Conservation (phyloP, 2,888 invertebrate species). For the Drosophila buzzatii region DNA sequence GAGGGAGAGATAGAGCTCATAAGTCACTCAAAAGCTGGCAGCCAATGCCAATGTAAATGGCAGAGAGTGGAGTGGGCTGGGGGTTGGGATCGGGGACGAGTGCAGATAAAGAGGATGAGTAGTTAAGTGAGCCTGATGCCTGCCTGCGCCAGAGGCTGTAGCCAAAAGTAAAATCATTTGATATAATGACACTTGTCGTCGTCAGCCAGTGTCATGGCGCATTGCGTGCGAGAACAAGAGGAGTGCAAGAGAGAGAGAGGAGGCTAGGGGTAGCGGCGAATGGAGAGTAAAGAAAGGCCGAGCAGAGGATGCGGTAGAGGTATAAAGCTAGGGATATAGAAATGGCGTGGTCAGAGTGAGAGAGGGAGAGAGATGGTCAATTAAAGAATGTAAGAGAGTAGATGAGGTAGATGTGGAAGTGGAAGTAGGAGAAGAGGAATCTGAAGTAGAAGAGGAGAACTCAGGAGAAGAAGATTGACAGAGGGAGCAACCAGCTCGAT, state of each 20-base stretch:
- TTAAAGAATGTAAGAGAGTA: too few relatives aligned
- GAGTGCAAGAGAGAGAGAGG: background rate
- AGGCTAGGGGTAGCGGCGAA: too few relatives aligned
- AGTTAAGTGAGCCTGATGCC: constrained; percentile 17
- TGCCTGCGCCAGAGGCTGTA: constrained; percentile 39
- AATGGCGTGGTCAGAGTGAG: background rate
- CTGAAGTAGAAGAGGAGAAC: background rate
- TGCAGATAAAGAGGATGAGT: background rate
- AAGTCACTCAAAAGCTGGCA: constrained; percentile 79
- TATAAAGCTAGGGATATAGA: background rate
- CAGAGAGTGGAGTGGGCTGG: constrained; percentile 23
- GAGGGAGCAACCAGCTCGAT: background rate
- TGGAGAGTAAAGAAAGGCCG: background rate
- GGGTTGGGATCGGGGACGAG: constrained; percentile 3
- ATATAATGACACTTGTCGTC: constrained; percentile 79
- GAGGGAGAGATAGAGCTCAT: constrained; percentile 20
- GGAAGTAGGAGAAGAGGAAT: too few relatives aligned
- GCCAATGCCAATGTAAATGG: constrained; percentile 48
- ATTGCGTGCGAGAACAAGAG: constrained; percentile 48
- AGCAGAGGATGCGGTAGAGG: background rate
- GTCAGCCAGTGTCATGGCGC: constrained; percentile 43
- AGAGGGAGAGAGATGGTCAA: background rate
- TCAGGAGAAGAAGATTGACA: background rate
- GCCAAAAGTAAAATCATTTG: constrained; percentile 76
- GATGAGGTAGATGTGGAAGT: background rate